phyloP scores from a whole-genome alignment of 2,113 vertebrate genomes.

The Larimichthys polyactis region DNA sequence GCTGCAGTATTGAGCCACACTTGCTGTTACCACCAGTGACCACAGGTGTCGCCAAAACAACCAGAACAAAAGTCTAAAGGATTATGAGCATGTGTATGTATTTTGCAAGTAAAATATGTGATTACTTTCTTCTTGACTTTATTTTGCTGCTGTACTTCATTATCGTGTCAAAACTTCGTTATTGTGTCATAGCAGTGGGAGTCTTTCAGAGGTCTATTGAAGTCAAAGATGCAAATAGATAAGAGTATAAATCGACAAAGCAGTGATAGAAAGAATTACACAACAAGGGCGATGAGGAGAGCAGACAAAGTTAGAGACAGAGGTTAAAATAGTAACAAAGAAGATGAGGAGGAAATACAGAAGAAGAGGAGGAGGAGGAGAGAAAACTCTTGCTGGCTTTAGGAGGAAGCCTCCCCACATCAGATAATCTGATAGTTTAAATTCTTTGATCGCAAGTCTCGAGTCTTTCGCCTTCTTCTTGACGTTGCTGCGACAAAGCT shows the following conservation, averaged over 20 bases:
- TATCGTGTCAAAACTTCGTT: background rate
- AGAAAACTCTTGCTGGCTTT: background rate
- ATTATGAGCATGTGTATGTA: background rate
- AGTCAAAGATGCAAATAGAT: background rate
- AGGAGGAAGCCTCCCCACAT: background rate
- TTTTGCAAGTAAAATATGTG: no score
- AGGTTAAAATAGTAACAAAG: conserved; percentile 25
- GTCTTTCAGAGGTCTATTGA: conserved; percentile 3
- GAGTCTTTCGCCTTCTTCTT: background rate
- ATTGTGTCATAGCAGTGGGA: background rate
- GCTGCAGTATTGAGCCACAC: background rate
- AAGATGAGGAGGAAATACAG: background rate
- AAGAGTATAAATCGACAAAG: background rate
- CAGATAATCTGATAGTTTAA: conserved; percentile 31
- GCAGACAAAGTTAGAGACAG: background rate
- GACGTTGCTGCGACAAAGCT: background rate
- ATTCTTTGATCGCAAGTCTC: conserved; percentile 41
- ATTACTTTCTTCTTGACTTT: background rate
- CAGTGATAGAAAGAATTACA: background rate
- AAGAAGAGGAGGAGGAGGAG: conserved; percentile 6
- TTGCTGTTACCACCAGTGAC: background rate
- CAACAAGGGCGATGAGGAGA: conserved; percentile 5
- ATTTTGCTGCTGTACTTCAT: background rate
- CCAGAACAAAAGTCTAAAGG: background rate
- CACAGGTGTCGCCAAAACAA: background rate